Conservation (phyloP, 2,113 vertebrate genomes). For the Cavia porcellus region DNA sequence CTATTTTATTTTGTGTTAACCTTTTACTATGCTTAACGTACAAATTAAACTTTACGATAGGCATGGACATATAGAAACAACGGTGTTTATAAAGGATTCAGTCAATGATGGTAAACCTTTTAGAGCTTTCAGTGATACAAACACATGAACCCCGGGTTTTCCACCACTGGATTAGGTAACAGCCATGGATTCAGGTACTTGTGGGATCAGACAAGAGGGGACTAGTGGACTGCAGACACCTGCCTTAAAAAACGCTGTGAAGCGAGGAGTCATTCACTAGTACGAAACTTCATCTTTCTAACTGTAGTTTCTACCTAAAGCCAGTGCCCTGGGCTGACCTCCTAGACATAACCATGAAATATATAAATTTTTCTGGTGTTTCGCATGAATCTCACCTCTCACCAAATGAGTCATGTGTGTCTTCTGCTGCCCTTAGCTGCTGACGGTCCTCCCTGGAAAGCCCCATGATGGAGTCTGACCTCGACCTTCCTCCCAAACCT, state of each 20-base stretch:
- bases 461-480: neutral
- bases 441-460: neutral
- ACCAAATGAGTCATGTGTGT: neutral
- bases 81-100: neutral
- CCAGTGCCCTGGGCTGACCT: neutral
- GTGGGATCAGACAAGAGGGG: neutral
- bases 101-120: neutral
- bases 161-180: neutral
- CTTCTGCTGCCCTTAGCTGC: neutral
- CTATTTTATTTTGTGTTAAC: neutral
- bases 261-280: neutral
- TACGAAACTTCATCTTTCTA: neutral
- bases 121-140: neutral
- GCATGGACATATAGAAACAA: neutral
- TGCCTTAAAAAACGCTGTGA: neutral
- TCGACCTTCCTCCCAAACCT: neutral
- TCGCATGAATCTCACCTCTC: neutral
- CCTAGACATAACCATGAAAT: neutral
- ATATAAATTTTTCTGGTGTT: rapidly evolving
- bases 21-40: neutral
- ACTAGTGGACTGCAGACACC: neutral
- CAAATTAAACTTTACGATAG: neutral
- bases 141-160: neutral
- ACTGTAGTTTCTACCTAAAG: neutral
- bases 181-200: neutral